phyloP scores from a whole-genome alignment of 2,888 invertebrate species.

The Drosophila anomalata region DNA sequence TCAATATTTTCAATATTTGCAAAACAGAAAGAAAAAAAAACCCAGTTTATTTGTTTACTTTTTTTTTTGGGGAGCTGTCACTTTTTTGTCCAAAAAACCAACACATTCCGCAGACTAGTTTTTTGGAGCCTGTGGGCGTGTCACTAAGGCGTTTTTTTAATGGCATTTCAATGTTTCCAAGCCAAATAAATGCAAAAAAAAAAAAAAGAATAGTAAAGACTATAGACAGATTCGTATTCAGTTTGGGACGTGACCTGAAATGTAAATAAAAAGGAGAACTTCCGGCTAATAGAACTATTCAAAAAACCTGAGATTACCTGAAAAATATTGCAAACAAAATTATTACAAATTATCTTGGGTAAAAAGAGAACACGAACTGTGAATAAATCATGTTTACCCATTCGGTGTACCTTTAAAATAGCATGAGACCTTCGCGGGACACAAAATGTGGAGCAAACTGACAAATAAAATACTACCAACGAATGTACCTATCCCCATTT shows the following conservation, averaged over 20 bases:
- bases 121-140: constrained; percentile 45
- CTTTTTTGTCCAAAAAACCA: constrained; percentile 46
- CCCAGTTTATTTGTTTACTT: constrained; percentile 25
- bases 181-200: constrained; percentile 41
- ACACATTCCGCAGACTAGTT: constrained; percentile 30
- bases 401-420: constrained; percentile 13
- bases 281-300: constrained; percentile 12
- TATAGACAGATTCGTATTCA: constrained; percentile 8
- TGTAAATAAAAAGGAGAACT: constrained; percentile 1
- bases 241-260: constrained; percentile 28
- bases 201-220: no score
- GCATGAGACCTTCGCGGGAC: constrained; percentile 31
- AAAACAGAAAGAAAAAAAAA: not conserved
- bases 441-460: constrained; percentile 4
- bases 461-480: constrained; percentile 10
- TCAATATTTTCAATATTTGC: constrained; percentile 38
- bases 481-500: not conserved
- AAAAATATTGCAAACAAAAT: no score
- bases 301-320: no score
- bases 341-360: not conserved
- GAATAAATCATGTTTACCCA: constrained; percentile 12
- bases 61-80: constrained; percentile 48
- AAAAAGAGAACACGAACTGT: not conserved
- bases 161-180: constrained; percentile 67
- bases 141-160: constrained; percentile 54